Evolutionary conservation across 2,113 vertebrate genomes (phyloP).

Genomic region (Sinocyclocheilus maitianheensis): DNA sequence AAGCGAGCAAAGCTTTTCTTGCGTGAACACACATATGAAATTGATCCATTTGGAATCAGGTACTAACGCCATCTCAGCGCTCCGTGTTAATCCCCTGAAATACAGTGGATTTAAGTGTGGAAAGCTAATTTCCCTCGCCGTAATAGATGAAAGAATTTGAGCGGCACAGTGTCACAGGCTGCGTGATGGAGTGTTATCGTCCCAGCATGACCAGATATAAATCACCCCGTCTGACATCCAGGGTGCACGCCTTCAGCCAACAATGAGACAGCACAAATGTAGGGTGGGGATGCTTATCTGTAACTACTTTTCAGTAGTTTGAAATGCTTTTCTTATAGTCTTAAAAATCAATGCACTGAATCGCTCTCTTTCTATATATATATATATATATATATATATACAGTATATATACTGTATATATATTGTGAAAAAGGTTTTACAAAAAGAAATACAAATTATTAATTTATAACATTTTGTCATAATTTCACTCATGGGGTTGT

Average conservation of each 20-base stretch:
- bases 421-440: too few relatives aligned
- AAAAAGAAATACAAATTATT: too few relatives aligned
- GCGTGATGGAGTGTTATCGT: conserved; percentile 65
- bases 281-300: conserved; percentile 41
- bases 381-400: too few relatives aligned
- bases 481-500: too few relatives aligned
- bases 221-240: conserved; percentile 61
- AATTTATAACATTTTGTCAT: too few relatives aligned
- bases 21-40: not conserved
- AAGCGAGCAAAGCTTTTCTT: not conserved
- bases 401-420: too few relatives aligned
- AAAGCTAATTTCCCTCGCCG: conserved; percentile 47
- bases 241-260: conserved; percentile 49
- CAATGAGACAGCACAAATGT: conserved; percentile 59
- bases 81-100: conserved; percentile 48
- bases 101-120: conserved; percentile 53
- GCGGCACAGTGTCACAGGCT: conserved; percentile 56
- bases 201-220: conserved; percentile 62
- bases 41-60: conserved; percentile 4
- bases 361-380: too few relatives aligned
- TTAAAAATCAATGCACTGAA: not conserved
- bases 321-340: conserved; percentile 24
- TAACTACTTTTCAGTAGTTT: not conserved
- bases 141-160: conserved; percentile 62
- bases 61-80: not conserved